phyloP scores from a whole-genome alignment of 2,113 vertebrate genomes.

The Thermophis baileyi region DNA sequence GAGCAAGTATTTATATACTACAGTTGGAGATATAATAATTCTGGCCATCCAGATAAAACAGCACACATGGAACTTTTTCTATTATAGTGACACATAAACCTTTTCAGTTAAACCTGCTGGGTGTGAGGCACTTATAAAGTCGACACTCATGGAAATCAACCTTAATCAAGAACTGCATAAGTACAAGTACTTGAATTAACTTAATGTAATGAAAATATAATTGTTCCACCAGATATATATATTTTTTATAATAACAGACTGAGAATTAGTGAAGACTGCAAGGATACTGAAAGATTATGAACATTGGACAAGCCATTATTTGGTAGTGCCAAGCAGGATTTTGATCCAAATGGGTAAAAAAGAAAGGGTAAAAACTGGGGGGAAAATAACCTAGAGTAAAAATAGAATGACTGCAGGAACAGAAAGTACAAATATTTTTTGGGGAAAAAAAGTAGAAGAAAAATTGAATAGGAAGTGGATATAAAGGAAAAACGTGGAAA shows the following conservation, averaged over 20 bases:
- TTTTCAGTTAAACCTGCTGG: background rate
- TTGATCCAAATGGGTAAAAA: background rate
- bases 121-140: background rate
- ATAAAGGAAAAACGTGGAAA: background rate
- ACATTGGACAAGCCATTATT: background rate
- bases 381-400: background rate
- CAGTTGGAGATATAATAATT: conserved; percentile 7
- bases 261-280: background rate
- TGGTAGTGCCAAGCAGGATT: background rate
- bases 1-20: conserved; percentile 8
- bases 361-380: background rate
- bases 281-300: background rate
- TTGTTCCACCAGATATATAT: background rate
- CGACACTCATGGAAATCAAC: background rate
- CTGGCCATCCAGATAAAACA: background rate
- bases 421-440: background rate
- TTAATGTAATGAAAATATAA: background rate
- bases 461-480: background rate
- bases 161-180: background rate
- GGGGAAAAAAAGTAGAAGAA: background rate
- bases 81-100: background rate
- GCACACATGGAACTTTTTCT: background rate
- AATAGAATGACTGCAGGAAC: background rate
- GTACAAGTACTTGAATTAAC: background rate
- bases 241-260: background rate